Evolutionary conservation across 2,888 invertebrate genomes (phyloP), one percentile per base, ranked within the genome.

Genomic region (Drosophila greeni): DNA sequence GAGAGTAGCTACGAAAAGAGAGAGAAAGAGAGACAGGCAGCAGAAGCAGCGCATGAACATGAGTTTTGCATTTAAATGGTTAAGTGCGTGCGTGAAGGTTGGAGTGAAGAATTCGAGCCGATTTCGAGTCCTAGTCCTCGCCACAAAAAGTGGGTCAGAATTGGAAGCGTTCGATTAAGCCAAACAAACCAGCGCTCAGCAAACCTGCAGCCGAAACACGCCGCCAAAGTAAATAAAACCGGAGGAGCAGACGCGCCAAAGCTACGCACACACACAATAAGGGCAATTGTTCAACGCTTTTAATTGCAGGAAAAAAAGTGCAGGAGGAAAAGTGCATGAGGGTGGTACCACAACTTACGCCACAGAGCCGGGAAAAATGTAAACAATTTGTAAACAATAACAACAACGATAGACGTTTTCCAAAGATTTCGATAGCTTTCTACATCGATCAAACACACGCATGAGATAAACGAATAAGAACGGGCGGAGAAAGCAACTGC

Each of bases 1-100:
- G 55, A 55, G 58, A 54, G 57, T 18, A 26, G 34, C 12, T 9
- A 51, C n/a, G 36, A 16, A 66, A 37, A 23, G 37, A 54, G 54
- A 53, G 16, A 29, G 37, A 12, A 18, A 40, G 23, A 24, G 55
- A 11, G 23, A 23, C 34, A 12, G 72, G 39, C 78, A 36, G 18
- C 66, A 18, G 37, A 62, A 54, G 75, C 34, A 74, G 69, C 72
- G 77, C 75, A 77, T 62, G 67, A 75, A 77, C 77, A 74, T 69
- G 61, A 76, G 72, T 66, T 64, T 74, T 76, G 65, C 80, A 80
- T 75, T 81, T 80, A 72, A 62, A 74, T 71, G 66, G 72, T 82
- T 73, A 73, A 84, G 71, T 82, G 82, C 80, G 82, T 79, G 81
- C 73, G 81, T 72, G 85, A 75, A 84, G 85, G 80, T 81, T 80